Evolutionary conservation across 2,888 invertebrate species (phyloP), one percentile per base, ranked within the genome.

Genomic region (Cantharis flavilabris): DNA sequence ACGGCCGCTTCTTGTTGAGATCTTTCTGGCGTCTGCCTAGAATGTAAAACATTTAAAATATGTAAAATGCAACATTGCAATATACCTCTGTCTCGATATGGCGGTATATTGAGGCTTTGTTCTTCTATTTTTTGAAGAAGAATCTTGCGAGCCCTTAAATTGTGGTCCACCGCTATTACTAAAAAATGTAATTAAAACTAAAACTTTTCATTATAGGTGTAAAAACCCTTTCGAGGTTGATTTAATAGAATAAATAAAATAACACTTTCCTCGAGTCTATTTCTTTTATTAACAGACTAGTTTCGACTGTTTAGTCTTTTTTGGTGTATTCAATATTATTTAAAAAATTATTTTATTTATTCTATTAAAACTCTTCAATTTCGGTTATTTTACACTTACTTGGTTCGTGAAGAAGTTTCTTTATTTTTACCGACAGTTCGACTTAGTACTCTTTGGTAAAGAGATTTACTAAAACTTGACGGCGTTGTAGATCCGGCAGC

Each of bases 391-490:
- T n/a, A n/a, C 7, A 20, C 63, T 62, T 72, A 77, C 72, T 49
- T 75, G 20, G 70, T 72, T 65, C 69, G 72, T 4, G n/a, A 10
- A 16, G 33, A 14, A 2, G 30, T 69, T 62, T 73, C 71, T 4
- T 69, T 73, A 30, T 72, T 74, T 62, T 83, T 86, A 70, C 84
- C 85, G 0, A 81, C 83, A 5, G 86, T 85, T 78, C 86, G 84
- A 64, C 86, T 91, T 3, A 96, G 87, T 1, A 96, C 95, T 83
- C 94, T 92, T 84, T 96, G 93, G 84, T 94, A 95, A 1, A 96
- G 89, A 67, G 92, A 93, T 87, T 94, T 94, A 86, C 94, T 95
- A 82, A 95, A 93, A 0, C 92, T 89, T 0, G 93, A 89, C 10
- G 93, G 91, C 0, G 94, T 93, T 0, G 92, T 92, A 9, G 90